These are phyloP conservation scores for Omphaloscelis lunosa DNA, from an alignment of 2,888 invertebrate genomes.

Conservation along the genomic window DNA sequence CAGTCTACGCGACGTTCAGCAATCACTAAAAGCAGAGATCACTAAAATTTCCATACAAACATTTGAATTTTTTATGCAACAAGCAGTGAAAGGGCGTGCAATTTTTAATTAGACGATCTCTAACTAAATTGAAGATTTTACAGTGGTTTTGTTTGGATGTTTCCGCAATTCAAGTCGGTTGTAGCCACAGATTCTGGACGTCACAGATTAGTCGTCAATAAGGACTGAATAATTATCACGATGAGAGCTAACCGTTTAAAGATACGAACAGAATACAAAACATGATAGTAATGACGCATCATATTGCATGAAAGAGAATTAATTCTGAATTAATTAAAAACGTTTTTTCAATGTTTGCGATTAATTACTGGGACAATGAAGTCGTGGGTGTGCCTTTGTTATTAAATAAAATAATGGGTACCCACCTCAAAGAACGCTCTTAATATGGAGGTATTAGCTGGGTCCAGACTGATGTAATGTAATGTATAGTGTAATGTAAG, in stretches of 20 bases:
- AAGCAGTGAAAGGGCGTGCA: no score
- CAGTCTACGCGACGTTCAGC: no score
- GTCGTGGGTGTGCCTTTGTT: background rate
- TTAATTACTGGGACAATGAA: background rate
- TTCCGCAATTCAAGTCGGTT: background rate
- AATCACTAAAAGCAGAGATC: no score
- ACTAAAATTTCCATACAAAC: no score
- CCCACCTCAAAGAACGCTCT: background rate
- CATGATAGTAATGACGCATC: background rate
- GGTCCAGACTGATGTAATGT: background rate
- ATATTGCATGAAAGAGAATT: background rate
- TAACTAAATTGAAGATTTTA: background rate
- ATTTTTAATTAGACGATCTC: no score
- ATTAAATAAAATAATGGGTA: background rate
- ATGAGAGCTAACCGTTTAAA: background rate
- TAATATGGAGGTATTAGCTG: background rate
- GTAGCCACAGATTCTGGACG: background rate
- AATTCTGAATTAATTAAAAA: background rate
- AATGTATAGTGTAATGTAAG: background rate
- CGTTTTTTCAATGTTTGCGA: background rate
- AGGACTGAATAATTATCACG: background rate
- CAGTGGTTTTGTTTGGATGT: background rate
- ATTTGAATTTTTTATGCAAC: no score
- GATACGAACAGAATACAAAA: background rate
- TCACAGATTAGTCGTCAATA: background rate